Evolutionary conservation across 2,113 vertebrate species (phyloP).

Genomic region (Chaetodon trifascialis): DNA sequence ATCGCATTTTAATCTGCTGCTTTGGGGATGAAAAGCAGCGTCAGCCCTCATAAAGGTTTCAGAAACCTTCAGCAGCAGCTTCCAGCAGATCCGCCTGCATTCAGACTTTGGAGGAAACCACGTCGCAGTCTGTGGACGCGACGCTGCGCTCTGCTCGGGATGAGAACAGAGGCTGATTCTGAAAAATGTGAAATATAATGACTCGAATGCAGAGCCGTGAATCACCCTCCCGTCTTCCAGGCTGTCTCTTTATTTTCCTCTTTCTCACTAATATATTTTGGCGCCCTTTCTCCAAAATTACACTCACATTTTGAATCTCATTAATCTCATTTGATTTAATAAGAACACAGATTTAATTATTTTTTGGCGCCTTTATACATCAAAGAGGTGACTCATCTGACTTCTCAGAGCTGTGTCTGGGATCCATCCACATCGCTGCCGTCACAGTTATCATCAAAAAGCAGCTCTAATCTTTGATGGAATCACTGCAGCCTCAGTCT

Average conservation of each 20-base stretch:
- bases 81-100: background rate
- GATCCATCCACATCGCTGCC: background rate
- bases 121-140: background rate
- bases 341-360: background rate
- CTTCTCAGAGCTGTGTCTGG: background rate
- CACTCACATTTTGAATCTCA: background rate
- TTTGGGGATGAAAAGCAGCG: background rate
- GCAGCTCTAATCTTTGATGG: background rate
- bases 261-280: background rate
- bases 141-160: background rate
- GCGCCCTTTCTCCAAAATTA: background rate
- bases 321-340: conserved; percentile 5
- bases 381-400: background rate
- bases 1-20: background rate
- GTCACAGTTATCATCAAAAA: background rate
- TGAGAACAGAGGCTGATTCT: background rate
- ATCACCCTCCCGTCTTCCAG: background rate
- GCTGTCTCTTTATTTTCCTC: background rate
- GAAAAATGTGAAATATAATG: background rate
- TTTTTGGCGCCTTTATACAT: background rate
- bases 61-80: no score
- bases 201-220: conserved; percentile 3
- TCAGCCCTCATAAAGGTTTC: background rate
- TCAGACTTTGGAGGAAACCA: background rate
- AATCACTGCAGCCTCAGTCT: background rate